These are phyloP conservation scores for Acropora tenuis DNA, from an alignment of 64 coral and sea anemone species.

Conservation along the genomic window DNA sequence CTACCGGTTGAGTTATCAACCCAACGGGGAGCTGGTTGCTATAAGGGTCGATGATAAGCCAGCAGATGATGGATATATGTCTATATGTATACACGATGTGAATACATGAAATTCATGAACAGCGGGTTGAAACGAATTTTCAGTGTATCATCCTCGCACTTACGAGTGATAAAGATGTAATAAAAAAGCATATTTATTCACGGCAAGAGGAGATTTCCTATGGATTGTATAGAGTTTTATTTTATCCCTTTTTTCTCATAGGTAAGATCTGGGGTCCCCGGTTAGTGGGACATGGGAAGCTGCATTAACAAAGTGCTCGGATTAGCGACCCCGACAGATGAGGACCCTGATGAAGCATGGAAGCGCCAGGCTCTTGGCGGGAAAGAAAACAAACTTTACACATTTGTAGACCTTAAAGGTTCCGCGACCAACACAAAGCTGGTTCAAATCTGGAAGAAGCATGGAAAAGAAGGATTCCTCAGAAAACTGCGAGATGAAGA, in stretches of 20 bases:
- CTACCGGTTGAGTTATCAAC: too few relatives aligned
- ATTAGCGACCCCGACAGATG: not conserved
- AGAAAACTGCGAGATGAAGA: slow-evolving; percentile 7
- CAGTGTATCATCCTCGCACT: too few relatives aligned
- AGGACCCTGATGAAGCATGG: slow-evolving; percentile 62
- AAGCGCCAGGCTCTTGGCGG: slow-evolving; percentile 58
- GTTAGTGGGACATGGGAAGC: slow-evolving; percentile 60
- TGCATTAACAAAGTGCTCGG: slow-evolving; percentile 54
- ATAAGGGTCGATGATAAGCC: too few relatives aligned
- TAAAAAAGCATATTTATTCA: too few relatives aligned
- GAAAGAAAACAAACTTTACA: slow-evolving; percentile 67
- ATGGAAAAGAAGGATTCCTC: not conserved
- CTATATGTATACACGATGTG: too few relatives aligned
- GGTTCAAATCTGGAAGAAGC: slow-evolving; percentile 43
- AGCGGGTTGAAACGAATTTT: too few relatives aligned
- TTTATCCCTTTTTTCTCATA: not conserved
- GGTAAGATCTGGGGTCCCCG: not conserved
- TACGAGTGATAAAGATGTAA: too few relatives aligned
- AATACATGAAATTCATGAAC: too few relatives aligned
- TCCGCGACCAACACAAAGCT: slow-evolving; percentile 39
- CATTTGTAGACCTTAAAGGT: slow-evolving; percentile 74
- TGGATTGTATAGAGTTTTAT: not conserved
- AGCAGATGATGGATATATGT: too few relatives aligned
- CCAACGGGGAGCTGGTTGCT: too few relatives aligned
- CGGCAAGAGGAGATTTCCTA: not conserved